A percentile compares a stretch with the other conserved stretches of the same genome.
phyloP scores from a whole-genome alignment of 2,797 vertebrate genomes.

The Scomberomorus guttatus region DNA sequence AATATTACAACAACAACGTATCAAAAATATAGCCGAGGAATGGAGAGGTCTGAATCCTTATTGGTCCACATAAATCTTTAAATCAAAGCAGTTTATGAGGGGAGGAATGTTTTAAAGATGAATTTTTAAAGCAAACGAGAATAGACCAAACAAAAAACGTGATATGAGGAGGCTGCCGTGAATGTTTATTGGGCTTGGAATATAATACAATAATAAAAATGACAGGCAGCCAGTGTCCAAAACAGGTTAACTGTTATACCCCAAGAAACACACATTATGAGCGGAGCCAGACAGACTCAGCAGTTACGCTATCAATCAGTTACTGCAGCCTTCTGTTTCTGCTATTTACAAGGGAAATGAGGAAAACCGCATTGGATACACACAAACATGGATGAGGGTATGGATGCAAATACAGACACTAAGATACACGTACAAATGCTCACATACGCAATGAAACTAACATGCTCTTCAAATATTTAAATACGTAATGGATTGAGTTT shows the following conservation, averaged over 20 bases:
- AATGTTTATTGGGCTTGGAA: slow-evolving; percentile 1
- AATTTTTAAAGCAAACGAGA: slow-evolving; percentile 15
- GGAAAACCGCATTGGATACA: slow-evolving; percentile 22
- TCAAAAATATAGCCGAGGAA: slow-evolving; percentile 1
- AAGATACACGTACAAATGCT: not conserved
- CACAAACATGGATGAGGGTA: not conserved
- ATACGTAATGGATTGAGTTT: slow-evolving; percentile 10
- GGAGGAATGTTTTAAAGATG: slow-evolving; percentile 5
- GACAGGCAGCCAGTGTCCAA: not conserved
- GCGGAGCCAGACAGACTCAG: slow-evolving; percentile 1
- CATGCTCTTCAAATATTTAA: not conserved
- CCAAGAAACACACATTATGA: not conserved
- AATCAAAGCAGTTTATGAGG: not conserved
- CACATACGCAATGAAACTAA: not conserved
- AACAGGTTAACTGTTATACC: not conserved
- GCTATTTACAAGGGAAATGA: slow-evolving; percentile 71
- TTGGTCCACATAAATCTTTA: slow-evolving; percentile 3
- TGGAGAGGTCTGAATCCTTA: not conserved
- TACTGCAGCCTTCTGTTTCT: slow-evolving; percentile 34
- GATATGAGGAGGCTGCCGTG: slow-evolving; percentile 1
- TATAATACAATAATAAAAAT: slow-evolving; percentile 21
- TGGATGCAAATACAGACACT: slow-evolving; percentile 14
- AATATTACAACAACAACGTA: not conserved
- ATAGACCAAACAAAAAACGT: slow-evolving; percentile 3
- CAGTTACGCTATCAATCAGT: slow-evolving; percentile 40